These are phyloP conservation scores for Prinia subflava DNA, from an alignment of 2,113 vertebrate species.

Conservation along the genomic window DNA sequence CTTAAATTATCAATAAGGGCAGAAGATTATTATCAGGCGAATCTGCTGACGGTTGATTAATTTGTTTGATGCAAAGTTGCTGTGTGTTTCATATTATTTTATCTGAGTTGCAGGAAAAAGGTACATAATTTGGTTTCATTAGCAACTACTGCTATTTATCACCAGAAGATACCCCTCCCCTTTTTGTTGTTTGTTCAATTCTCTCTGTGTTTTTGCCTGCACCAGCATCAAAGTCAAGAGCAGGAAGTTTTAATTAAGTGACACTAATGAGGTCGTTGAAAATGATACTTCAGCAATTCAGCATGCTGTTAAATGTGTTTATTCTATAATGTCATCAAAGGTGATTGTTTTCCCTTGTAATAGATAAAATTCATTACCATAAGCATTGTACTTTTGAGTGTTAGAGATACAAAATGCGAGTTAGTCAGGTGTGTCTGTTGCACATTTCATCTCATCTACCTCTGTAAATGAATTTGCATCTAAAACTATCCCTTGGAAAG, in stretches of 20 bases:
- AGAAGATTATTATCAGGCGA: constrained; percentile 84
- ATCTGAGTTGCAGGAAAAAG: constrained; percentile 84
- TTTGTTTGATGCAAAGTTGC: constrained; percentile 88
- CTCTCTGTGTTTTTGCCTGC: constrained; percentile 82
- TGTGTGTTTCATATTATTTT: constrained; percentile 87
- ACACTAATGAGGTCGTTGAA: constrained; percentile 94
- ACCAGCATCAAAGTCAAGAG: constrained; percentile 91
- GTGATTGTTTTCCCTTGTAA: constrained; percentile 83
- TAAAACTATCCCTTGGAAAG: constrained; percentile 65
- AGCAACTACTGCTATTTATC: constrained; percentile 87
- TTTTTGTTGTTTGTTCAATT: constrained; percentile 85
- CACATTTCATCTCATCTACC: constrained; percentile 62
- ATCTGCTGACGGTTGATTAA: constrained; percentile 83
- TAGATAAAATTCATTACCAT: constrained; percentile 85
- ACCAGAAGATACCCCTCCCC: constrained; percentile 70
- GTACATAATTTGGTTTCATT: constrained; percentile 91
- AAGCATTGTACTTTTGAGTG: constrained; percentile 80
- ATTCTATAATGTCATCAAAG: constrained; percentile 90
- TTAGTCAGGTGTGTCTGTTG: constrained; percentile 75
- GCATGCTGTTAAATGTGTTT: constrained; percentile 91
- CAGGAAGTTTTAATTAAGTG: constrained; percentile 94
- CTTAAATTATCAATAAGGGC: constrained; percentile 86
- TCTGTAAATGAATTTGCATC: constrained; percentile 65
- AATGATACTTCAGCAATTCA: constrained; percentile 88
- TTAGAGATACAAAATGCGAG: constrained; percentile 69